Base-by-base conservation (phyloP, 2,113 vertebrate genomes). In the Procavia capensis region DNA sequence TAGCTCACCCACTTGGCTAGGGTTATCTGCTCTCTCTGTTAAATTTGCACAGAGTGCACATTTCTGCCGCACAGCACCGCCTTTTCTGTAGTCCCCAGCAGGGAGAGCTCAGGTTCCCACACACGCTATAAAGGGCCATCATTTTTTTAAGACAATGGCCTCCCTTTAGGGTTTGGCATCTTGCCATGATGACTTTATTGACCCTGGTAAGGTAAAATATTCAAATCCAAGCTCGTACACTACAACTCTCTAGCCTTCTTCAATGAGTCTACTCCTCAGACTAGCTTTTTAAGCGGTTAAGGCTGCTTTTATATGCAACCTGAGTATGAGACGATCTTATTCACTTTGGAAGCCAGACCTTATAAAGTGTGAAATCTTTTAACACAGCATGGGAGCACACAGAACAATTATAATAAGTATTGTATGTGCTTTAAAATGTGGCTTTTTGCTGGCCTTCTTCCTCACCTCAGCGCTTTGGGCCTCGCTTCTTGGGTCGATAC, bases 351-450 rank as follows among this genome's bases (percentile, higher is more conserved):
- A 96, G 29, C 34, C 39, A 97, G 81, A 89, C 31, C 84, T 94
- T 96, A 93, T n/a, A 96, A 91, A 82, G 87, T 92, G 50, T 92
- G n/a, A 93, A 96, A 87, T 91, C 87, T 94, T 95, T 95, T 95
- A 79, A 92, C 75, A 95, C 36, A 88, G 50, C 88, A 85, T 41
- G 72, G 50, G 93, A 91, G 34, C 64, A 2, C 34, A 66, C 83
- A 84, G 83, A 92, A 91, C 76, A 94, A 95, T 94, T 92, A 87
- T 76, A 91, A 36, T 68, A 90, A 95, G 72, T 59, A 45, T 72
- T 45, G n/a, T 57, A 70, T 34, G 3, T 82, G 87, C 94, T 96
- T 95, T 91, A 64, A 94, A 90, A 84, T 54, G 54, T 85, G 82
- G 91, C 63, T 85, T 87, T 66, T 64, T 20, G 19, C 70, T 84